A percentile compares a stretch with the other conserved stretches of the same genome.
These are phyloP conservation scores for Vesta saturnalis DNA, from an alignment of 2,888 invertebrate genomes.

Conservation along the genomic window DNA sequence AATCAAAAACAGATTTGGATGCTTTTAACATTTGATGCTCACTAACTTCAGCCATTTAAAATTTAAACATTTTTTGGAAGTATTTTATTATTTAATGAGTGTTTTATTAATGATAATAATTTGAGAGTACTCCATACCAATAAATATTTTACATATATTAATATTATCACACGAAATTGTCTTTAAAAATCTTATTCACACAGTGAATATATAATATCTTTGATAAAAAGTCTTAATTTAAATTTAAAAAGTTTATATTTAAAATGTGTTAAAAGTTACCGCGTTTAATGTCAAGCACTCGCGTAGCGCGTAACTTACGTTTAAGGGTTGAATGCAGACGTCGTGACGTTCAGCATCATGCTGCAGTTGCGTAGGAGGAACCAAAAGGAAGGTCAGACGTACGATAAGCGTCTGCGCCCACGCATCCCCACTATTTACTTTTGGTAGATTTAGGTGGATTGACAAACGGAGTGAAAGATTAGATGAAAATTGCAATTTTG, in stretches of 20 bases:
- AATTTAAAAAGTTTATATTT: background rate
- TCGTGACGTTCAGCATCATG: slow-evolving; percentile 50
- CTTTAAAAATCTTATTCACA: background rate
- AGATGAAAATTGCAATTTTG: slow-evolving; percentile 28
- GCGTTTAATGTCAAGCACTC: slow-evolving; percentile 22
- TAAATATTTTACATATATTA: slow-evolving; percentile 2
- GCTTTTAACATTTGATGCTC: slow-evolving; percentile 59
- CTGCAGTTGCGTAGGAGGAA: slow-evolving; percentile 49
- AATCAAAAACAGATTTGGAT: slow-evolving; percentile 56
- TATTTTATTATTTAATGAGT: slow-evolving; percentile 1
- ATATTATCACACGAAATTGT: slow-evolving; percentile 10
- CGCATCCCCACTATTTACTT: slow-evolving; percentile 31
- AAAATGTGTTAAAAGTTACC: slow-evolving; percentile 2
- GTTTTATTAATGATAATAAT: background rate
- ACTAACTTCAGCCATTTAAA: slow-evolving; percentile 52
- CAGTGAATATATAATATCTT: background rate
- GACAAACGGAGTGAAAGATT: slow-evolving; percentile 36
- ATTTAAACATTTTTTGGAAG: slow-evolving; percentile 14
- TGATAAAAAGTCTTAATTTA: background rate
- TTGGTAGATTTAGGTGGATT: slow-evolving; percentile 20
- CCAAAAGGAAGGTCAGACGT: slow-evolving; percentile 42
- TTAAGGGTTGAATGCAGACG: slow-evolving; percentile 45
- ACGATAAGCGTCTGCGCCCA: slow-evolving; percentile 48
- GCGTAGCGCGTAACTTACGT: slow-evolving; percentile 41
- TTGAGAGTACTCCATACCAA: background rate